phyloP scores from a whole-genome alignment of 2,888 invertebrate species.

The Trypoxylon attenuatum region DNA sequence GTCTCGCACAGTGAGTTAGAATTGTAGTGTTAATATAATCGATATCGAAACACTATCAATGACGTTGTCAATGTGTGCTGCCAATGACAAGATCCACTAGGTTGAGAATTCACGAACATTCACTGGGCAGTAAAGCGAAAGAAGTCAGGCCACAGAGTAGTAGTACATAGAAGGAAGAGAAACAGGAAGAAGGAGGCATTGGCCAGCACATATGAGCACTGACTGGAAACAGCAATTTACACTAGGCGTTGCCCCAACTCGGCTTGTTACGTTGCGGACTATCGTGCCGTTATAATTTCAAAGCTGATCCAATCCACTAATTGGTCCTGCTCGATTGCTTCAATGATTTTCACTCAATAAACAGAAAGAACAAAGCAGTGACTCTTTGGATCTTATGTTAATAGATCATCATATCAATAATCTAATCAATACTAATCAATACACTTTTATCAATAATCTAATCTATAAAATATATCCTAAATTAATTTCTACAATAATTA shows the following conservation, averaged over 20 bases:
- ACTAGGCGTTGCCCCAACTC: slow-evolving; percentile 62
- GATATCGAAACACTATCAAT: no score
- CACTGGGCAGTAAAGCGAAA: background rate
- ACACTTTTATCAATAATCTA: no score
- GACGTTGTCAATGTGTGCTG: no score
- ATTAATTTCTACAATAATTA: no score
- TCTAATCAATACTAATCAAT: no score
- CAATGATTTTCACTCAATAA: background rate
- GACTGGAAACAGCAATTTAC: slow-evolving; percentile 73
- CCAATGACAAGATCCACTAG: slow-evolving; percentile 25
- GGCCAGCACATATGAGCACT: slow-evolving; percentile 72
- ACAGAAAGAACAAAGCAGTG: no score
- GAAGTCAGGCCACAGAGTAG: slow-evolving; percentile 12
- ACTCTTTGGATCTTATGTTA: no score
- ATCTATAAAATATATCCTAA: no score
- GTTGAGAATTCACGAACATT: slow-evolving; percentile 5
- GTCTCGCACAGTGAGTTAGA: no score
- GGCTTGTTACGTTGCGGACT: slow-evolving; percentile 55
- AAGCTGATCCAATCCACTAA: slow-evolving; percentile 50
- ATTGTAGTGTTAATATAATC: no score
- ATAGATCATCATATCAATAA: no score
- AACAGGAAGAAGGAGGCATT: slow-evolving; percentile 59
- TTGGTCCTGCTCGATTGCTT: slow-evolving; percentile 36
- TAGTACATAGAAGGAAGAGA: slow-evolving; percentile 36
- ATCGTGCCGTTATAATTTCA: slow-evolving; percentile 58